Evolutionary conservation across 2,888 invertebrate species (phyloP), one percentile per base, ranked within the genome.

Genomic region (Chymomyza amoena): DNA sequence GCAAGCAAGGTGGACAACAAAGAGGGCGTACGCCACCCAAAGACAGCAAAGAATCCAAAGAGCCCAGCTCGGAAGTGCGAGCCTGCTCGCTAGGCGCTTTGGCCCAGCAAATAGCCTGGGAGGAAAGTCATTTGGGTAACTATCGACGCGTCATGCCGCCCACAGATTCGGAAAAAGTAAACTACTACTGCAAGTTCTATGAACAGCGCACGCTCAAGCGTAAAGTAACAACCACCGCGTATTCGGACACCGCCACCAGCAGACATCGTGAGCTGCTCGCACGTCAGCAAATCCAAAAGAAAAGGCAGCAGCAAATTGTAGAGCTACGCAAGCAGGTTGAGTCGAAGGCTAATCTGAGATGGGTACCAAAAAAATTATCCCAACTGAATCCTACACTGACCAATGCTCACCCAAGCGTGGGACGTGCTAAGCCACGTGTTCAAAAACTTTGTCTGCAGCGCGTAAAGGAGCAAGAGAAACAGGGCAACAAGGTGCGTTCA

Each of bases 191-290:
- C 66, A 93, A 94, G 69, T 95, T 95, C 88, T 96, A 90, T 64
- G 88, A 96, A 90, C 94, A 95, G 84, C 6, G 7, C 32, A 1
- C 32, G 7, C 95, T 96, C 92, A 96, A 94, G 56, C 94, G 95
- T 57, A 94, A 88, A 0, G 84, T 4, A 45, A 10, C 13, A 45
- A 10, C 88, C 2, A 88, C 28, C 28, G n/a, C 91, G 66, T 96
- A 95, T 90, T 95, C 95, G 54, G 94, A 94, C 69, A 96, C 96
- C 0, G 94, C 94, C 0, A 94, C 95, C 0, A 96, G 96, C 62
- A 94, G 95, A 62, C 95, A 95, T 0, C 93, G 96, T 60, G 95
- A 95, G 70, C 95, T 95, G 83, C 95, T 95, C 68, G 93, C 95
- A 0, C 93, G 94, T 61, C 92, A 94, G 20, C 59, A 69, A 0